phyloP scores from a whole-genome alignment of 2,113 vertebrate genomes.

The Poecile atricapillus region DNA sequence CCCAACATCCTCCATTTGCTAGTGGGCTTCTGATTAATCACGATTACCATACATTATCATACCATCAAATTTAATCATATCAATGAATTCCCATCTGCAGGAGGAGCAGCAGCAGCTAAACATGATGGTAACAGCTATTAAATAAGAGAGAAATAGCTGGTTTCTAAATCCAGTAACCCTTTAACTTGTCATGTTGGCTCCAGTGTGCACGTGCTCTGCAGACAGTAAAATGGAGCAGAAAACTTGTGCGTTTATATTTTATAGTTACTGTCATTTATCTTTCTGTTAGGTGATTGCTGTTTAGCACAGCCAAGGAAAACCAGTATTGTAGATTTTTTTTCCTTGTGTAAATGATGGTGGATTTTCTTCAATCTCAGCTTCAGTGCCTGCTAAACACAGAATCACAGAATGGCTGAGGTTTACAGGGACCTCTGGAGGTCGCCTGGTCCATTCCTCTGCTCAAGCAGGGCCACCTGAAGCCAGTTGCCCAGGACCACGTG shows the following conservation, averaged over 20 bases:
- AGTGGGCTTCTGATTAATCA: constrained; percentile 89
- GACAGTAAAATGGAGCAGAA: background rate
- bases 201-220: background rate
- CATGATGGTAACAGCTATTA: constrained; percentile 66
- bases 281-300: background rate
- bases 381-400: background rate
- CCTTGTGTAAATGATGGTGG: background rate
- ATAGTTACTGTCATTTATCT: background rate
- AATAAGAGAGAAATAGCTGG: constrained; percentile 37
- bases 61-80: constrained; percentile 93
- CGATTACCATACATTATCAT: constrained; percentile 98
- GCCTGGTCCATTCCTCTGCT: background rate
- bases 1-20: constrained; percentile 85
- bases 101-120: constrained; percentile 68
- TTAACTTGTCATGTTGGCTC: background rate
- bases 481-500: background rate
- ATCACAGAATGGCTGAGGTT: background rate
- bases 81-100: constrained; percentile 81
- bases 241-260: background rate
- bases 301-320: background rate
- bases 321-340: background rate
- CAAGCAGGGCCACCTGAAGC: background rate
- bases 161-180: constrained; percentile 38
- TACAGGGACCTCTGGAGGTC: background rate
- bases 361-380: background rate